These are phyloP conservation scores for Pollachius pollachius DNA, from an alignment of 2,113 vertebrate genomes.

Conservation along the genomic window DNA sequence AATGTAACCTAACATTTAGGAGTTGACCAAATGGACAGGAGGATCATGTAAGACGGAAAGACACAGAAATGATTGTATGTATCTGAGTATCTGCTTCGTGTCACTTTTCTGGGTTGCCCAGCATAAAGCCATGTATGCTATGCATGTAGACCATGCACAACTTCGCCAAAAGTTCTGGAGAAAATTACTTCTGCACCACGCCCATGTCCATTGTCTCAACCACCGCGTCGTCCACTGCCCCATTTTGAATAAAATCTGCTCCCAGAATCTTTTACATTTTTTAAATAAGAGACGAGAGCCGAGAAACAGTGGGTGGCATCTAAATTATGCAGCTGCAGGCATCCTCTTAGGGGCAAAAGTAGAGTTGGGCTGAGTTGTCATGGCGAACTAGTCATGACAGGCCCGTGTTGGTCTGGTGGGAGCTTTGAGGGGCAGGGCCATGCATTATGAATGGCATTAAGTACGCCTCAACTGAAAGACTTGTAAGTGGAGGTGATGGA, in stretches of 20 bases:
- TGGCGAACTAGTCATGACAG: conserved; percentile 72
- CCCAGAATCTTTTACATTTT: conserved; percentile 67
- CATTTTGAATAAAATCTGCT: conserved; percentile 51
- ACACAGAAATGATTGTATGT: neutral
- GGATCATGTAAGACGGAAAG: neutral
- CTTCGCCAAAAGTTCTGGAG: conserved; percentile 41
- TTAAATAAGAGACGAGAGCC: conserved; percentile 55
- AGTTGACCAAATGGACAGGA: too few species aligned
- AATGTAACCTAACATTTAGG: too few species aligned
- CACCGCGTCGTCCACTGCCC: conserved; percentile 42
- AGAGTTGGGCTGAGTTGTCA: conserved; percentile 66
- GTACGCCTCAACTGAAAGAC: conserved; percentile 62
- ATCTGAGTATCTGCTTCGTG: neutral
- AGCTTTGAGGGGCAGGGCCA: conserved; percentile 46
- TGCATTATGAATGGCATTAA: conserved; percentile 77
- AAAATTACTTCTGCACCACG: conserved; percentile 49
- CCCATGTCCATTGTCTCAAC: conserved; percentile 50
- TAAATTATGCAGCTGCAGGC: conserved; percentile 73
- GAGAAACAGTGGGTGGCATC: conserved; percentile 61
- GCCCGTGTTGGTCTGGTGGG: conserved; percentile 44
- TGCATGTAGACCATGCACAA: too few species aligned
- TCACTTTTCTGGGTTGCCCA: neutral
- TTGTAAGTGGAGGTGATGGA: conserved; percentile 62
- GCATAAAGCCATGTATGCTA: too few species aligned
- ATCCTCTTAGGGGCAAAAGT: conserved; percentile 68